Evolutionary conservation across 2,797 vertebrate genomes (phyloP).

Genomic region (Passerculus sandwichensis): DNA sequence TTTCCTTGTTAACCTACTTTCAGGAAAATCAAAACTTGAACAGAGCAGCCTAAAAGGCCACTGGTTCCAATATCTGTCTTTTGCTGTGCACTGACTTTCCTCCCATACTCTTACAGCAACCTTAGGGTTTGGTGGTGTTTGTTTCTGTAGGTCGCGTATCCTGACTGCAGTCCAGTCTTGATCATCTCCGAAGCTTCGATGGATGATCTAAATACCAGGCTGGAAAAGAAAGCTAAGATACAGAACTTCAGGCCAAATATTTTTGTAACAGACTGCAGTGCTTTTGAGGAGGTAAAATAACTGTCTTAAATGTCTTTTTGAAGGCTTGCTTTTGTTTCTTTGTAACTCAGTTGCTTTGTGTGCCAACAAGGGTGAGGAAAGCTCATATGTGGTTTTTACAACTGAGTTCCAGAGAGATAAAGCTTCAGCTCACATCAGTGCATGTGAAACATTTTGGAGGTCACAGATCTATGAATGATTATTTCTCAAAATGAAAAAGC

Average conservation of each 20-base stretch:
- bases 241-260: conserved; percentile 90
- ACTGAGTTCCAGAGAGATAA: background rate
- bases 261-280: conserved; percentile 83
- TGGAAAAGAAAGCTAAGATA: conserved; percentile 83
- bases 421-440: background rate
- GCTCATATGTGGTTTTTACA: background rate
- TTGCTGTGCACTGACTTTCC: background rate
- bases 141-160: conserved; percentile 82
- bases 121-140: background rate
- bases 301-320: background rate
- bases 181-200: conserved; percentile 90
- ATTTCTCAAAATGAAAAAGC: background rate
- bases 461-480: background rate
- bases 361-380: background rate
- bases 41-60: background rate
- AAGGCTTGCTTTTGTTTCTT: background rate
- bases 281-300: conserved; percentile 87
- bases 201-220: conserved; percentile 82
- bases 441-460: background rate
- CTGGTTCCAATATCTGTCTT: background rate
- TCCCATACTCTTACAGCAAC: background rate
- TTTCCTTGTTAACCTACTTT: background rate
- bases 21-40: background rate
- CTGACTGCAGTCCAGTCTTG: conserved; percentile 86
- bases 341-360: background rate